Base-by-base conservation (phyloP, 2,797 vertebrate species). In the Clarias platycephalus region DNA sequence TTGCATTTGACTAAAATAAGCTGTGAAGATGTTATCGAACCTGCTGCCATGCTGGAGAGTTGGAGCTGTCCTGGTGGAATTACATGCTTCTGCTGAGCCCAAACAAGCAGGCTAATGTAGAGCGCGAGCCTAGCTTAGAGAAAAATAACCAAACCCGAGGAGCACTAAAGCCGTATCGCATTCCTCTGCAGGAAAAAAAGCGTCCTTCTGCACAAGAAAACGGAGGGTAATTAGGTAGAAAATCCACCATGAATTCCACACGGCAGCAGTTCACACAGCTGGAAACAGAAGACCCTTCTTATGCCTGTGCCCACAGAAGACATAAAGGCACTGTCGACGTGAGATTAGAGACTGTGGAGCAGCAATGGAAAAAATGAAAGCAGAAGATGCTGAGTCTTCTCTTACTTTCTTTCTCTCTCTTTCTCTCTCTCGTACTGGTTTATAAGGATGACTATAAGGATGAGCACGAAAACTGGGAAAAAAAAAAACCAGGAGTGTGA, bases 191-290 rank as follows among this genome's bases (percentile, higher is more conserved):
- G 13, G 58, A 18, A 9, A 86, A 86, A 81, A 87, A 79, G 37
- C 72, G 67, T 24, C 80, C 64, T 66, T 88, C 84, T 80, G 84
- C 85, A 75, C 66, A 80, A 81, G 85, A 88, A 89, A 90, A 85
- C 80, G 66, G 86, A 81, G 87, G 87, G 83, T 91, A 91, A 93
- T 92, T 90, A 91, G 89, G 91, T 83, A 89, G 91, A 92, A 92
- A 91, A 92, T 91, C 90, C 90, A 87, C 83, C 13, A n/a, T 85
- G 88, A 90, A 92, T 91, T 92, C 89, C 91, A 76, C 85, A 87
- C 80, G 34, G 81, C 87, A 89, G 86, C 86, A 84, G 81, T 86
- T 89, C 83, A 84, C 85, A 85, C 85, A 87, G 88, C 87, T 80
- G 83, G 90, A 87, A 91, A 92, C 88, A 90, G 89, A 89, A 80